phyloP scores from a whole-genome alignment of 2,888 invertebrate species.

The Suillia variegata region DNA sequence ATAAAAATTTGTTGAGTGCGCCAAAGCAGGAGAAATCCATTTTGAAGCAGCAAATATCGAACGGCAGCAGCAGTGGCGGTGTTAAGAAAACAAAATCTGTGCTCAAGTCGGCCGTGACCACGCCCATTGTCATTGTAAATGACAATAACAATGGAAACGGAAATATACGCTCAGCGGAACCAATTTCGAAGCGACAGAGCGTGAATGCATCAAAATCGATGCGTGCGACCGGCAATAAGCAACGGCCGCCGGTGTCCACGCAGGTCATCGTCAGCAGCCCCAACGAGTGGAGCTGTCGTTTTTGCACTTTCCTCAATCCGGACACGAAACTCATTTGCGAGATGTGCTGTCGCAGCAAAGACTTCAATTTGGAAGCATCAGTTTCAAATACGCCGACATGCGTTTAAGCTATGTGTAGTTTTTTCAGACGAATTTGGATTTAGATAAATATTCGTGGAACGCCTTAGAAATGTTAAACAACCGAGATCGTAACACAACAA shows the following conservation, averaged over 20 bases:
- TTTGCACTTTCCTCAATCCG: conserved; percentile 72
- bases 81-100: conserved; percentile 45
- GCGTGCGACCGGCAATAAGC: conserved; percentile 42
- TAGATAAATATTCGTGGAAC: conserved; percentile 11
- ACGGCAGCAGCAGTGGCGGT: conserved; percentile 32
- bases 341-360: conserved; percentile 69
- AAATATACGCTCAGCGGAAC: neutral
- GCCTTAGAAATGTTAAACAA: no score
- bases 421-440: conserved; percentile 4
- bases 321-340: conserved; percentile 68
- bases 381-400: conserved; percentile 56
- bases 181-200: conserved; percentile 17
- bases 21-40: conserved; percentile 23
- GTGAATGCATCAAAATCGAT: conserved; percentile 5
- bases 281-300: conserved; percentile 69
- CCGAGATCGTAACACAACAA: no score
- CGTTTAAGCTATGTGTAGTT: conserved; percentile 43
- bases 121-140: conserved; percentile 18
- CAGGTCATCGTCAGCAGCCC: conserved; percentile 51
- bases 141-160: conserved; percentile 17
- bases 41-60: conserved; percentile 22
- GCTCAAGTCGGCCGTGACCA: conserved; percentile 31
- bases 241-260: conserved; percentile 41
- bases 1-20: conserved; percentile 26
- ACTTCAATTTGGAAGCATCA: conserved; percentile 55